Evolutionary conservation across 1,140 invertebrate species (phyloP).

Genomic region (Ooceraea biroi): DNA sequence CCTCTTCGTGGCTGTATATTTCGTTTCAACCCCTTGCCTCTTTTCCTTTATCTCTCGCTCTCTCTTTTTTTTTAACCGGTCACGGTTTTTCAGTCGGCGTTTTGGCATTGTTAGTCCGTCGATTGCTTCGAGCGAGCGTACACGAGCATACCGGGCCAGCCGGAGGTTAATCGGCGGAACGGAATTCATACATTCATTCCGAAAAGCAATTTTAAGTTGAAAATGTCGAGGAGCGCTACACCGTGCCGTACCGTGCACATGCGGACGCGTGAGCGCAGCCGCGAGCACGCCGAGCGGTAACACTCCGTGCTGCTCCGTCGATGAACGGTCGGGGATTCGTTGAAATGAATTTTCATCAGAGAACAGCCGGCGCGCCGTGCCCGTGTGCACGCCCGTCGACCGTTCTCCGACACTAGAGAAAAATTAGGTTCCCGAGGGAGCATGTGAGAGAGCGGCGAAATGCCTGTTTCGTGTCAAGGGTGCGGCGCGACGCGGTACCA

Average conservation of each 20-base stretch:
- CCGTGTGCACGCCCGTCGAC: neutral
- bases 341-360: conserved; percentile 55
- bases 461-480: conserved; percentile 1
- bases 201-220: conserved; percentile 61
- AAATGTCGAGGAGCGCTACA: conserved; percentile 31
- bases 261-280: conserved; percentile 6
- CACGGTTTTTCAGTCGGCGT: conserved; percentile 19
- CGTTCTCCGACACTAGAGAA: conserved; percentile 27
- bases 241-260: conserved; percentile 12
- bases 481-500: neutral
- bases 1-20: neutral
- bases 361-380: conserved; percentile 20
- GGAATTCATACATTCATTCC: conserved; percentile 61
- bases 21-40: conserved; percentile 8
- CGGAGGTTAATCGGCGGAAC: conserved; percentile 55
- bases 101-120: conserved; percentile 32
- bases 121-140: conserved; percentile 45
- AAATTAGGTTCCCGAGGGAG: conserved; percentile 44
- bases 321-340: conserved; percentile 30
- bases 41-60: conserved; percentile 16
- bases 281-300: conserved; percentile 14
- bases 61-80: conserved; percentile 1
- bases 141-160: too few relatives aligned
- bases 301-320: conserved; percentile 30
- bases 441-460: neutral